phyloP scores from a whole-genome alignment of 1,140 invertebrate genomes.

The Hirudo medicinalis region DNA sequence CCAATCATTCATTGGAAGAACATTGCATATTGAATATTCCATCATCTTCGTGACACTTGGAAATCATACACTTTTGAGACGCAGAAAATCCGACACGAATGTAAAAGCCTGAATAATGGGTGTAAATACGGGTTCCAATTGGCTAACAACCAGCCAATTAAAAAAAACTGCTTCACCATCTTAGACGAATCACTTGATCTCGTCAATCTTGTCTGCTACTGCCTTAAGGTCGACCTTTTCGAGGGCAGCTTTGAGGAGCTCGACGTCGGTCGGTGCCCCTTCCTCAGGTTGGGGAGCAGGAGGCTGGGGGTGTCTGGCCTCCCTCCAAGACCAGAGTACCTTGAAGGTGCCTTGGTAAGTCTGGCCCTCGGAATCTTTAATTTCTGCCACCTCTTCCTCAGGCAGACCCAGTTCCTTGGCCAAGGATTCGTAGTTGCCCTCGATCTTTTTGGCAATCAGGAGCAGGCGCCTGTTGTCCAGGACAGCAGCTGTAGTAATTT shows the following conservation, averaged over 20 bases:
- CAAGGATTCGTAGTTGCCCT: conserved; percentile 12
- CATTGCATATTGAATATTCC: too few species aligned
- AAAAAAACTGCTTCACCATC: not conserved
- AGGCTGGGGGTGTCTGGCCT: not conserved
- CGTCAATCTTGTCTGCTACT: not conserved
- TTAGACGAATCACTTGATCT: not conserved
- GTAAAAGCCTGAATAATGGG: too few species aligned
- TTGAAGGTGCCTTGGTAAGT: conserved; percentile 20
- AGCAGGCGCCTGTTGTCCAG: conserved; percentile 15
- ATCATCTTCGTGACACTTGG: too few species aligned
- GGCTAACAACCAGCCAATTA: too few species aligned
- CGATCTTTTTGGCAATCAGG: conserved; percentile 17
- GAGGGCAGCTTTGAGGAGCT: conserved; percentile 7
- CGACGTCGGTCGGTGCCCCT: not conserved
- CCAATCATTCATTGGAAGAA: too few species aligned
- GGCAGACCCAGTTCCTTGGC: conserved; percentile 10
- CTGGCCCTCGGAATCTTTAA: conserved; percentile 10
- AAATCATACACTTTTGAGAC: too few species aligned
- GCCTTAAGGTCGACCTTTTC: conserved; percentile 3
- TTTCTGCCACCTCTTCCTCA: conserved; percentile 15
- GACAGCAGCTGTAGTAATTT: not conserved
- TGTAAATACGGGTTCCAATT: too few species aligned
- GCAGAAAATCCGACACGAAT: too few species aligned
- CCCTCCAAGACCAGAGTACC: conserved; percentile 16
- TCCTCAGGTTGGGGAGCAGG: not conserved